Base-by-base conservation (phyloP, 2,888 invertebrate genomes). In the Herminia tarsipennalis region DNA sequence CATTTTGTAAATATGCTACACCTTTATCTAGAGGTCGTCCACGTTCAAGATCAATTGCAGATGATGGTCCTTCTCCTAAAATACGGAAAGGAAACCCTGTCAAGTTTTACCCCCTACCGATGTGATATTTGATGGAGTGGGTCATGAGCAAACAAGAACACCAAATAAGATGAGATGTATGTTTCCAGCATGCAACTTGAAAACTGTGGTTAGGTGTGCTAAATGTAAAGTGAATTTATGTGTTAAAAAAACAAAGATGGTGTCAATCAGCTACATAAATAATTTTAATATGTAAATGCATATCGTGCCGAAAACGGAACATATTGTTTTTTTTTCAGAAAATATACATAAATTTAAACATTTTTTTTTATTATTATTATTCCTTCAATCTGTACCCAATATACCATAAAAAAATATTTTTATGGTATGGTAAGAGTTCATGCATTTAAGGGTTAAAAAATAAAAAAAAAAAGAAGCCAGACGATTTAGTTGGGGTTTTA, bases 191-290 rank as follows among this genome's bases (percentile, higher is more conserved):
- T n/a, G n/a, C n/a, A n/a, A n/a, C n/a, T n/a, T n/a, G n/a, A n/a
- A n/a, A n/a, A n/a, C n/a, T n/a, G n/a, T n/a, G n/a, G n/a, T n/a
- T n/a, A n/a, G n/a, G n/a, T 45, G 49, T 39, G 35, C 21, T 24
- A 44, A 50, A 28, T 50, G 44, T 36, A 44, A 44, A 30, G 32
- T 50, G 12, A 27, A 32, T 40, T 40, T 44, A 33, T 50, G 49
- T 35, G 35, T 34, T 5, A 49, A 44, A 40, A 39, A 49, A 27
- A 37, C 5, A 9, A 46, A 36, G n/a, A n/a, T n/a, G n/a, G n/a
- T n/a, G n/a, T n/a, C n/a, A n/a, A n/a, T n/a, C n/a, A n/a, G n/a
- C n/a, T n/a, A n/a, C n/a, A n/a, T n/a, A n/a, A n/a, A n/a, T n/a
- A n/a, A n/a, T n/a, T n/a, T n/a, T n/a, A n/a, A n/a, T n/a, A n/a